phyloP scores from a whole-genome alignment of 37 sponge, comb jelly and placozoan species.

The Spongia lamella region DNA sequence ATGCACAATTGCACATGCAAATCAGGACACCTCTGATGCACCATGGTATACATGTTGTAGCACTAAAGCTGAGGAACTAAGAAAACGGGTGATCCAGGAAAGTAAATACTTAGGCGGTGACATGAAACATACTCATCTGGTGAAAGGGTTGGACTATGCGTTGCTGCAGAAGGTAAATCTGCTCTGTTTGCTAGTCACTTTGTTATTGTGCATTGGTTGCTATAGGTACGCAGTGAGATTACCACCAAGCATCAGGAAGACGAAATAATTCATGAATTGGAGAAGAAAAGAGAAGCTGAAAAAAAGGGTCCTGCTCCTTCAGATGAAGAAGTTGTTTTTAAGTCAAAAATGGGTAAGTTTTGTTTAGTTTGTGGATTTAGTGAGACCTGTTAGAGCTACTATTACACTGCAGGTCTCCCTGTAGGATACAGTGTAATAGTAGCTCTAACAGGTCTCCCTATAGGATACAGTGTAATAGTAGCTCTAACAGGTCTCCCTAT shows the following conservation, averaged over 20 bases:
- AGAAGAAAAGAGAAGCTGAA: constrained; percentile 68
- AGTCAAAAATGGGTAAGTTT: constrained; percentile 55
- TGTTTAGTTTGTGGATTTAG: too few relatives aligned
- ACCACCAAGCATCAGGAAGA: constrained; percentile 17
- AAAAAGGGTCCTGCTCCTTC: constrained; percentile 10
- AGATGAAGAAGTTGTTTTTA: constrained; percentile 58
- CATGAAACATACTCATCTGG: constrained; percentile 98
- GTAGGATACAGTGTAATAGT: too few relatives aligned
- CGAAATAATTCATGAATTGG: constrained; percentile 31
- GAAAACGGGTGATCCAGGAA: constrained; percentile 89
- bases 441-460: too few relatives aligned
- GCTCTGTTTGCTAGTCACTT: neutral
- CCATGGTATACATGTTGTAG: too few relatives aligned
- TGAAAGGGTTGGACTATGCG: constrained; percentile 97
- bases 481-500: too few relatives aligned
- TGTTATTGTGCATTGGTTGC: neutral
- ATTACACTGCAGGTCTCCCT: too few relatives aligned
- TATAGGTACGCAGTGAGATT: constrained; percentile 63
- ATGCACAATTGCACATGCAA: too few relatives aligned
- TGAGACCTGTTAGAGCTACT: too few relatives aligned
- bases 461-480: too few relatives aligned
- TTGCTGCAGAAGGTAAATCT: constrained; percentile 90
- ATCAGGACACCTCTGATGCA: too few relatives aligned
- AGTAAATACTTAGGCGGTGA: constrained; percentile 97
- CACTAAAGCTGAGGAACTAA: constrained; percentile 44